A percentile compares a stretch with the other conserved stretches of the same genome.
Conservation (phyloP, 2,888 invertebrate genomes). For the Oligia strigilis region DNA sequence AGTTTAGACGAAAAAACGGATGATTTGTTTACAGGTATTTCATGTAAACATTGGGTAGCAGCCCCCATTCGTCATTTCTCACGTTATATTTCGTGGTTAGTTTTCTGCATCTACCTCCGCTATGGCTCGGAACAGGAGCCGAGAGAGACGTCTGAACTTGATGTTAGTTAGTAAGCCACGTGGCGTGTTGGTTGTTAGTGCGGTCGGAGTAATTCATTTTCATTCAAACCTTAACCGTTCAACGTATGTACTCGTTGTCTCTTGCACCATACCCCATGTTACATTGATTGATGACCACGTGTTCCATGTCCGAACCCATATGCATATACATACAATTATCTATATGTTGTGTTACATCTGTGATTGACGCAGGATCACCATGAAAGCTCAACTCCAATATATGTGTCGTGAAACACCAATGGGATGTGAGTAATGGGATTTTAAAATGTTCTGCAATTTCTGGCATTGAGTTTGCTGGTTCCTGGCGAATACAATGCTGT, state of each 20-base stretch:
- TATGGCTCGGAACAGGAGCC: not conserved
- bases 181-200: slow-evolving; percentile 6
- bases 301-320: slow-evolving; percentile 1
- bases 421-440: slow-evolving; percentile 25
- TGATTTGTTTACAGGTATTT: no score
- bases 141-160: slow-evolving; percentile 27
- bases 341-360: slow-evolving; percentile 15
- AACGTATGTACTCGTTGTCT: not conserved
- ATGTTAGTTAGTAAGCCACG: slow-evolving; percentile 10
- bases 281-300: slow-evolving; percentile 42
- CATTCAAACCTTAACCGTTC: no score
- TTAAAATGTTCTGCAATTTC: slow-evolving; percentile 39
- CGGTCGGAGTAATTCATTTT: not conserved
- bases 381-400: slow-evolving; percentile 14
- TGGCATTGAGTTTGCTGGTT: not conserved
- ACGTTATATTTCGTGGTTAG: not conserved
- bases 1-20: no score
- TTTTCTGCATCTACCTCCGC: slow-evolving; percentile 5
- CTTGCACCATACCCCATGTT: slow-evolving; percentile 7
- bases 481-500: not conserved
- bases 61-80: no score
- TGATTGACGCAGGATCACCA: slow-evolving; percentile 44
- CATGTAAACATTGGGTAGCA: no score
- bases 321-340: not conserved
- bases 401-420: slow-evolving; percentile 23